Evolutionary conservation across 2,797 vertebrate genomes (phyloP).

Genomic region (Sciurus vulgaris): DNA sequence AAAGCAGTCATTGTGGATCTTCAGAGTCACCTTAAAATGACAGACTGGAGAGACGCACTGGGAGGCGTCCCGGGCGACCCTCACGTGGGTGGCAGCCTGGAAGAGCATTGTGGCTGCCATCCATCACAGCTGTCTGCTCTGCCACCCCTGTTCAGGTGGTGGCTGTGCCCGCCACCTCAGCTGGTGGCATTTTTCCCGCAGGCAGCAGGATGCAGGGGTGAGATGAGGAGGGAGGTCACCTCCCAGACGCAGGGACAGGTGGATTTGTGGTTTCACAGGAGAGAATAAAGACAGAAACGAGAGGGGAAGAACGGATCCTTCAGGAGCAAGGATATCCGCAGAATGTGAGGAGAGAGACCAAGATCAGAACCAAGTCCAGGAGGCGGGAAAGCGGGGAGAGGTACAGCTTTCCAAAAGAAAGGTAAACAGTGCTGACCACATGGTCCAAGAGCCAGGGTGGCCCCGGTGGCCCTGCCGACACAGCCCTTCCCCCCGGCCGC

Average conservation of each 20-base stretch:
- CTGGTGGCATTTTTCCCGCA: neutral
- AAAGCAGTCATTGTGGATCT: neutral
- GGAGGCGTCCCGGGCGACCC: neutral
- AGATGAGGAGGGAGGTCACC: neutral
- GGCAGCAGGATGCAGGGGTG: neutral
- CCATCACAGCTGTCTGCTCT: rapidly evolving
- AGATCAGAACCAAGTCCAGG: neutral
- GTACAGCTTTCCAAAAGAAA: neutral
- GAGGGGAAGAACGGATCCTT: no score
- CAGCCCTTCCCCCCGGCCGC: no score
- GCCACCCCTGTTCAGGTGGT: neutral
- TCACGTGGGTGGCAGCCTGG: neutral
- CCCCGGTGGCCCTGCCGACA: neutral
- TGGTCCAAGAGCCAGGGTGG: neutral
- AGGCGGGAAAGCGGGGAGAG: neutral
- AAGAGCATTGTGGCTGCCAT: neutral
- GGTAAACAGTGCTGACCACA: no score
- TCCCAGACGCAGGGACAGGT: neutral
- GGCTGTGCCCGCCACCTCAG: neutral
- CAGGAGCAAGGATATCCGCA: neutral
- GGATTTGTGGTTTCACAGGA: neutral
- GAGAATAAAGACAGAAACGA: neutral
- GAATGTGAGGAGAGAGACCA: neutral
- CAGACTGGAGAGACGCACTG: neutral
- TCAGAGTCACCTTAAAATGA: neutral